A percentile compares a stretch with the other conserved stretches of the same genome.
Conservation (phyloP, 2,888 invertebrate genomes). For the Leptinotarsa tumamoca region DNA sequence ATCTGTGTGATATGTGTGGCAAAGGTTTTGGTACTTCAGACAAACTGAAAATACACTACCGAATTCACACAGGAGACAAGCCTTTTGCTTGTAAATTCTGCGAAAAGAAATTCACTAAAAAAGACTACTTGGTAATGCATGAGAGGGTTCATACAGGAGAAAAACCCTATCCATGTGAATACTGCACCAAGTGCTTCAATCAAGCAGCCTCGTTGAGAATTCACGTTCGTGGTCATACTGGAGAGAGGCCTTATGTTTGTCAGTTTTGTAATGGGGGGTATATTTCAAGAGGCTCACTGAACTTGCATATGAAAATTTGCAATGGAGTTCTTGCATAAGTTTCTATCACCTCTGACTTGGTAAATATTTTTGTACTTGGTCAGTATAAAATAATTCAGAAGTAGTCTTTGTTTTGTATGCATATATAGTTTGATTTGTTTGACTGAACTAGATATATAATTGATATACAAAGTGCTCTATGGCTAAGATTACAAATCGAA, state of each 20-base stretch:
- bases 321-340: conserved; percentile 44
- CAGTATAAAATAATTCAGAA: neutral
- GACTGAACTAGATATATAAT: neutral
- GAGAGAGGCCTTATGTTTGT: conserved; percentile 60
- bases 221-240: conserved; percentile 60
- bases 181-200: conserved; percentile 62
- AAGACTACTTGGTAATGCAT: conserved; percentile 60
- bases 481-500: too few species aligned
- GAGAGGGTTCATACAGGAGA: conserved; percentile 63
- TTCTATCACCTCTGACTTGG: neutral
- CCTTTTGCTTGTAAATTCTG: conserved; percentile 58
- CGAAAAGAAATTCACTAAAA: conserved; percentile 59
- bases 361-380: neutral
- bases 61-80: conserved; percentile 58
- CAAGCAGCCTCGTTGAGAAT: conserved; percentile 57
- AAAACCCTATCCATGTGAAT: conserved; percentile 61
- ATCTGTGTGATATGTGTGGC: conserved; percentile 59
- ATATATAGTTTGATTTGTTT: neutral
- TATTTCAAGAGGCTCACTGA: conserved; percentile 57
- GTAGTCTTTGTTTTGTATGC: neutral
- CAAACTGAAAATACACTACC: conserved; percentile 56
- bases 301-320: conserved; percentile 57
- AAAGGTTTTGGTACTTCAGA: conserved; percentile 57
- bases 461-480: too few species aligned
- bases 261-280: conserved; percentile 58